A percentile compares a stretch with the other conserved stretches of the same genome.
These are phyloP conservation scores for Bombus difficillimus DNA, from an alignment of 1,140 invertebrate species.

Conservation along the genomic window DNA sequence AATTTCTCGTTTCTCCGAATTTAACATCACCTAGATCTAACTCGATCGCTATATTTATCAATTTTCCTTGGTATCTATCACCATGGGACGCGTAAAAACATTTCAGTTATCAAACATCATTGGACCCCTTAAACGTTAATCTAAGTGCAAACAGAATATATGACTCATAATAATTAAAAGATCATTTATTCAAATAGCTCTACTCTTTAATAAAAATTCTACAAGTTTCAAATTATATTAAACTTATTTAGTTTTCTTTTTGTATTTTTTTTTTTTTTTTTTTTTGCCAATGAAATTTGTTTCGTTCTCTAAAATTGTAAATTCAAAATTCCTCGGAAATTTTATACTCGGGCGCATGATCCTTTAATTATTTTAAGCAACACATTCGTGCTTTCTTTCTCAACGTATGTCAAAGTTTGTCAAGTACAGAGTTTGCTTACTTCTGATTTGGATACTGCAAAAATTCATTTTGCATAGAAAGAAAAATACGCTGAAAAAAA, in stretches of 20 bases:
- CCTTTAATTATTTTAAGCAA: background rate
- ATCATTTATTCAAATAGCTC: background rate
- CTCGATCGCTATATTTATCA: background rate
- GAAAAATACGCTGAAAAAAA: no score
- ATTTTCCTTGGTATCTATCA: background rate
- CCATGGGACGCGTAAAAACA: background rate
- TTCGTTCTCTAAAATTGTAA: no score
- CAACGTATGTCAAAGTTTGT: background rate
- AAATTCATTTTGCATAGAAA: background rate
- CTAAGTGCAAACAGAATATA: background rate
- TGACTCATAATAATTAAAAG: background rate
- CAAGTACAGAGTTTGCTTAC: background rate
- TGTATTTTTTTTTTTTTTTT: no score
- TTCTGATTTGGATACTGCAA: background rate
- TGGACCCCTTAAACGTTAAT: background rate
- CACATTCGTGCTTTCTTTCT: background rate
- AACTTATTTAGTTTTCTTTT: background rate
- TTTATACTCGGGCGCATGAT: background rate
- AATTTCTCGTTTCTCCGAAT: background rate
- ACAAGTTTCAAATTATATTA: background rate
- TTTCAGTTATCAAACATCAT: background rate
- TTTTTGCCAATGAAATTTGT: no score
- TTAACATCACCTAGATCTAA: slow-evolving; percentile 16
- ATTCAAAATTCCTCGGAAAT: background rate
- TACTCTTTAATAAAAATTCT: no score